phyloP scores from a whole-genome alignment of 2,797 vertebrate species.

The Gambusia yucatana region DNA sequence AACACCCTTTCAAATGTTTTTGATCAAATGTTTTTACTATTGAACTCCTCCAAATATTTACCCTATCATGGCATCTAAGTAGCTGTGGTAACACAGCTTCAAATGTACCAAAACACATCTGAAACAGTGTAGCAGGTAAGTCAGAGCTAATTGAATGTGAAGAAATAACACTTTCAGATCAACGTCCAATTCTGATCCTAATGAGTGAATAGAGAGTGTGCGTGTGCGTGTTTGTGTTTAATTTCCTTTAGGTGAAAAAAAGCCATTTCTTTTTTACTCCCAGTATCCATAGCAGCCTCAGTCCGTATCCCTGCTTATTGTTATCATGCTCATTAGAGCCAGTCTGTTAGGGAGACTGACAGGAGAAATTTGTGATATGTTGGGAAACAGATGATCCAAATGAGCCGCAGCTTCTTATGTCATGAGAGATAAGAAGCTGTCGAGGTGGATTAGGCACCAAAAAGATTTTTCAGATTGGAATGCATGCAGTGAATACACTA shows the following conservation, averaged over 20 bases:
- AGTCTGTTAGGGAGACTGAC: conserved; percentile 16
- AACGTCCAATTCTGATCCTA: background rate
- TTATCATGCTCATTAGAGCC: conserved; percentile 33
- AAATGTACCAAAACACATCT: background rate
- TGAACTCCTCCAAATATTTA: background rate
- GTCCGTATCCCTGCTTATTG: conserved; percentile 27
- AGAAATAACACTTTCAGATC: background rate
- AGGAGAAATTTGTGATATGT: conserved; percentile 11
- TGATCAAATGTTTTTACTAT: background rate
- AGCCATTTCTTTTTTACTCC: conserved; percentile 9
- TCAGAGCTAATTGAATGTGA: background rate
- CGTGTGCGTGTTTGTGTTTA: background rate
- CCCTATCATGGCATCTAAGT: background rate
- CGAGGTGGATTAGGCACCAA: background rate
- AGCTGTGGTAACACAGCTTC: background rate
- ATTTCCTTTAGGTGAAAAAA: background rate
- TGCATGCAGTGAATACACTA: too few species aligned
- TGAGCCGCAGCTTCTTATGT: conserved; percentile 11
- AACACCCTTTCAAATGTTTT: background rate
- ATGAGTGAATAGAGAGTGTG: background rate
- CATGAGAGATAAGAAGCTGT: background rate
- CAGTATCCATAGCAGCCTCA: conserved; percentile 49
- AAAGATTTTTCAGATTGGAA: background rate
- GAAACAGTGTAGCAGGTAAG: background rate
- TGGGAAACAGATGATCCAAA: conserved; percentile 9